These are phyloP conservation scores for Syngnathus rostellatus DNA, from an alignment of 2,797 vertebrate genomes.

Conservation along the genomic window DNA sequence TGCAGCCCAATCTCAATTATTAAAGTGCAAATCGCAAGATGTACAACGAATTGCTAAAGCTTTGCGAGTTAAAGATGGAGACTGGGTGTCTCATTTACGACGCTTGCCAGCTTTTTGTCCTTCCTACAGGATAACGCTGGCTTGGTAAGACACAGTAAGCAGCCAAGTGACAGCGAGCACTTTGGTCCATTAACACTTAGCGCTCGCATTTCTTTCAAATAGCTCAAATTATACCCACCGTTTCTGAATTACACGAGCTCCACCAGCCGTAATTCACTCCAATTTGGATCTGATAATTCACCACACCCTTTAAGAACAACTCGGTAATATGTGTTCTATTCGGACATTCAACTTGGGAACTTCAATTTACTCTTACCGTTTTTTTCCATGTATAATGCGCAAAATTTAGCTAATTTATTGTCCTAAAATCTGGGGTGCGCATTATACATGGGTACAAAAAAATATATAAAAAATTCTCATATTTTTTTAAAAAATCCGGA, in stretches of 20 bases:
- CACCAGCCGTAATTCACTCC: conserved; percentile 6
- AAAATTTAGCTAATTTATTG: no score
- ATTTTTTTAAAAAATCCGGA: no score
- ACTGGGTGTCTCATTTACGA: conserved; percentile 16
- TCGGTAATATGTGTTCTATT: neutral
- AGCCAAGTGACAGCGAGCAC: conserved; percentile 19
- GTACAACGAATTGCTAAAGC: neutral
- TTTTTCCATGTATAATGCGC: no score
- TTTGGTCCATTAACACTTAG: conserved; percentile 26
- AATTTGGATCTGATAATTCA: conserved; percentile 8
- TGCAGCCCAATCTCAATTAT: neutral
- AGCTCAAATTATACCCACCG: conserved; percentile 16
- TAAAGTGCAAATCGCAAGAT: neutral
- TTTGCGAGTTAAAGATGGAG: neutral
- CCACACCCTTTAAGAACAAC: conserved; percentile 2
- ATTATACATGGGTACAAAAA: no score
- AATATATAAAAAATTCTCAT: no score
- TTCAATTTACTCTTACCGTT: no score
- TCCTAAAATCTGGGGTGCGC: no score
- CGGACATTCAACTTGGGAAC: neutral
- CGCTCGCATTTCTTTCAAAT: conserved; percentile 18
- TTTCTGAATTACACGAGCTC: conserved; percentile 7
- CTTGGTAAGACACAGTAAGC: conserved; percentile 11
- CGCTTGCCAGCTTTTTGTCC: neutral
- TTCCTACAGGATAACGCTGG: conserved; percentile 10